Conservation (phyloP, 2,888 invertebrate species). For the Muschampia plurimacula region DNA sequence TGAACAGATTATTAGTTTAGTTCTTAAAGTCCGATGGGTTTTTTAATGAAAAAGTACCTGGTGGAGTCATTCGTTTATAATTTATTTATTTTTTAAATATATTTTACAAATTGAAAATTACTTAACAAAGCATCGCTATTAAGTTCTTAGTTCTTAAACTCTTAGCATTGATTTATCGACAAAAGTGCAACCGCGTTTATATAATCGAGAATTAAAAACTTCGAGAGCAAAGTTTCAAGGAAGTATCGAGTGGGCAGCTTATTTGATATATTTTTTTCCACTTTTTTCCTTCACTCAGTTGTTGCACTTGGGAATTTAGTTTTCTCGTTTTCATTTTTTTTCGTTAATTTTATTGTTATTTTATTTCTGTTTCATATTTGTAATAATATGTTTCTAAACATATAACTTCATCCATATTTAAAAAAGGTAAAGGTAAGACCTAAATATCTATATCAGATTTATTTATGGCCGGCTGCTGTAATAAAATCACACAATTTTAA, state of each 20-base stretch:
- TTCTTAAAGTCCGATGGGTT: not conserved
- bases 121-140: not conserved
- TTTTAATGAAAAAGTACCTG: not conserved
- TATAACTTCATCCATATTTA: too few relatives aligned
- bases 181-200: slow-evolving; percentile 37
- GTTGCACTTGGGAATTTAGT: slow-evolving; percentile 24
- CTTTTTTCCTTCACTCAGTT: slow-evolving; percentile 22
- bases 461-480: too few relatives aligned
- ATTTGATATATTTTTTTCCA: slow-evolving; percentile 24
- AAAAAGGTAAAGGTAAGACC: too few relatives aligned
- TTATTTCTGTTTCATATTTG: too few relatives aligned
- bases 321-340: slow-evolving; percentile 2
- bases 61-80: not conserved
- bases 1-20: not conserved
- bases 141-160: slow-evolving; percentile 25
- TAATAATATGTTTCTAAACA: too few relatives aligned
- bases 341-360: not conserved
- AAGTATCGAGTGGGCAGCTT: slow-evolving; percentile 30
- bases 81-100: not conserved
- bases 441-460: too few relatives aligned
- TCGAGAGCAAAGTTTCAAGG: slow-evolving; percentile 27
- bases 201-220: slow-evolving; percentile 38
- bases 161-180: slow-evolving; percentile 28
- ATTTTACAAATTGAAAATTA: too few relatives aligned
- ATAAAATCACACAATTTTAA: too few relatives aligned